Evolutionary conservation across 2,888 invertebrate species (phyloP).

Genomic region (Tricholauxania praeusta): DNA sequence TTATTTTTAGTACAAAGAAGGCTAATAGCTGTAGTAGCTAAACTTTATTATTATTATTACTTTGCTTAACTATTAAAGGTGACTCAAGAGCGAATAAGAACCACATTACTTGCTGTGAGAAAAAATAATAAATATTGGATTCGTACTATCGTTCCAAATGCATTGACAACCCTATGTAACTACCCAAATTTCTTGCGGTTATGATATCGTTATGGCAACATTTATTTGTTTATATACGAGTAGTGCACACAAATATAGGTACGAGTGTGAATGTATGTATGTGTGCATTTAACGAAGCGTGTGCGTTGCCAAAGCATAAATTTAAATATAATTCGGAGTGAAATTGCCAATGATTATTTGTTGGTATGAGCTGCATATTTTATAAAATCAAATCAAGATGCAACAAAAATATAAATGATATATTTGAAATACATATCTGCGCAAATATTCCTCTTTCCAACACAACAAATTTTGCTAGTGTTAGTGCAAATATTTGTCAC

Average conservation of each 20-base stretch:
- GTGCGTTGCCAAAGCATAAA: slow-evolving; percentile 38
- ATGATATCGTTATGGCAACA: slow-evolving; percentile 21
- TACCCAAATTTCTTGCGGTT: neutral
- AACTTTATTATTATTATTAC: no score
- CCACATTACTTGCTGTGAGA: neutral
- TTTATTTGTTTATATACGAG: slow-evolving; percentile 20
- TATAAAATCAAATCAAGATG: slow-evolving; percentile 2
- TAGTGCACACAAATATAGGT: neutral
- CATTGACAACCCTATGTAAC: slow-evolving; percentile 8
- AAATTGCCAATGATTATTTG: neutral
- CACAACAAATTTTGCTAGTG: neutral
- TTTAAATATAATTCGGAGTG: slow-evolving; percentile 37
- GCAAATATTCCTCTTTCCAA: neutral
- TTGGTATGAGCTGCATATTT: slow-evolving; percentile 11
- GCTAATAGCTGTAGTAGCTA: no score
- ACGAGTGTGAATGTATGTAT: slow-evolving; percentile 5
- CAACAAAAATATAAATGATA: neutral
- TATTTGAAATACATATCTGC: neutral
- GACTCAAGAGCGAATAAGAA: neutral
- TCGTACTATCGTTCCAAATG: slow-evolving; percentile 1
- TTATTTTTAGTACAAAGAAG: no score
- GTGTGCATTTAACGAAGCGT: slow-evolving; percentile 45
- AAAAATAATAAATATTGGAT: slow-evolving; percentile 3
- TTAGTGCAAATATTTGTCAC: slow-evolving; percentile 10
- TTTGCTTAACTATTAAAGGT: no score